Evolutionary conservation across 37 sponge, comb jelly and placozoan genomes (phyloP), one percentile per base, ranked within the genome.

Genomic region (Diacarnus erythraeanus): DNA sequence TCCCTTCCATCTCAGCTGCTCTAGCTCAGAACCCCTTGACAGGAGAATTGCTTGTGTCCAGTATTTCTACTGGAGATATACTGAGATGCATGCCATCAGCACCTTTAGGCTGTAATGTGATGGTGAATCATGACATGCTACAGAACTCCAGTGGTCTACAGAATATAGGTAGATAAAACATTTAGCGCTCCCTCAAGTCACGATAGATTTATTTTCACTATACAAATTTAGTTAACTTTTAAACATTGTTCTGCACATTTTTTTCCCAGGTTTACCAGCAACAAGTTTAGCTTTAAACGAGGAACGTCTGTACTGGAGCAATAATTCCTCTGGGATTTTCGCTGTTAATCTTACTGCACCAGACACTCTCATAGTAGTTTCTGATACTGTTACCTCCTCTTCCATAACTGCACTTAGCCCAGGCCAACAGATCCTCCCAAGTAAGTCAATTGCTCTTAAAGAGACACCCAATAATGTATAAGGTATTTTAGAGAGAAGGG

Each of bases 281-380:
- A 38, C 78, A 25, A 59, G 41, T 42, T 40, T 91, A n/a, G 78
- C 83, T 2, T 15, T 78, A 9, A 80, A 86, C 74, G 87, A 86
- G 47, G 58, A 31, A n/a, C 57, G 58, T 26, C 34, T 91, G 12
- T 91, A 91, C 80, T 91, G 91, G 91, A 86, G 64, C 25, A 74
- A 27, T 37, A 64, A 17, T 27, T 34, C 65, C 0, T 22, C 37
- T 77, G 63, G 51, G 3, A 64, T 78, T 25, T 79, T 64, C 70
- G 71, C 84, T 35, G 72, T 76, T 22, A 26, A 26, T 9, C 6
- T 34, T 22, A 34, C 38, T 61, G 71, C 57, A 41, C 26, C 69
- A 20, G 39, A 18, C 23, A 3, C 60, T 1, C 44, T 74, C 34
- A 43, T 75, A 1, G 39, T 43, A 15, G 18, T 87, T 4, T 81